Base-by-base conservation (phyloP, 2,888 invertebrate genomes). In the Baronia brevicornis region DNA sequence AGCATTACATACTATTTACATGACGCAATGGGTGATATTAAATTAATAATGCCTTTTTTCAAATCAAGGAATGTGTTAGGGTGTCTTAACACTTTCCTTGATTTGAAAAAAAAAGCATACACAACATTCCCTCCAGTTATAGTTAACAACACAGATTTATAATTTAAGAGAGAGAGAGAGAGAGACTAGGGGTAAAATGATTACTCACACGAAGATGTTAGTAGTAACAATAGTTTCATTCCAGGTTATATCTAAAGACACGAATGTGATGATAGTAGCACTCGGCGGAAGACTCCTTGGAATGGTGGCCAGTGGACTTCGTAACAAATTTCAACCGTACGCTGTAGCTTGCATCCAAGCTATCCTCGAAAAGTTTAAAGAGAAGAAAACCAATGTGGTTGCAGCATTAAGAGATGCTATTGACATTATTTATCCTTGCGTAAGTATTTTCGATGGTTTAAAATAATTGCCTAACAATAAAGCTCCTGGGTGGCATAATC, bases 301-400 rank as follows among this genome's bases (percentile, higher is more conserved):
- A 2, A 86, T 89, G 48, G 68, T 99, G 20, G 98, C 98, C 0
- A 86, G 71, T 32, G 98, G 97, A 1, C 85, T 98, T 15, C 92
- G 96, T 33, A 93, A 92, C 64, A 90, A 92, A 38, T 99, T 97
- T 74, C 88, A 91, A 5, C 89, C 91, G 0, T 97, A 96, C 77
- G 92, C 97, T 0, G 74, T 87, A 11, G 89, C 90, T 0, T 92
- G 93, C 51, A 79, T 95, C 1, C 87, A 92, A 4, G 84, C 92
- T 0, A 86, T 97, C 28, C 72, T 99, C 17, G 98, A 98, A 55
- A 99, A 98, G 74, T 98, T 98, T 62, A 97, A 97, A 58, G 98
- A 99, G 71, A 98, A 97, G 85, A 99, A 99, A 59, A 86, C 91
- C 2, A 92, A 90, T 57, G 97, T 98, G 1, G 96, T 98, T 0